These are phyloP conservation scores for Haliclystus octoradiatus DNA, from an alignment of 30 jellyfish, hydroid and myxozoan species.

Conservation along the genomic window DNA sequence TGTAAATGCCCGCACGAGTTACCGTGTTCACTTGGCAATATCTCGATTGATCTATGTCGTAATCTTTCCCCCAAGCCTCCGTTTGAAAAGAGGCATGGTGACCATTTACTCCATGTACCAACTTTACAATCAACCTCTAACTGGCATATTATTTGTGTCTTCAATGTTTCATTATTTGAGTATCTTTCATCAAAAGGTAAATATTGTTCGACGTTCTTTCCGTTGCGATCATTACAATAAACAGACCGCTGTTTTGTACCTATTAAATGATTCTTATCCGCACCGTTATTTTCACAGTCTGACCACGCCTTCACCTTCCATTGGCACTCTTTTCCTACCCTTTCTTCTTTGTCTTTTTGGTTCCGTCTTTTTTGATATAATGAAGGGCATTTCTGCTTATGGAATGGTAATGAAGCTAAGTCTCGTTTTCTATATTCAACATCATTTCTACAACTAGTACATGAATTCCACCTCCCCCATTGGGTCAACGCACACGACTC, in stretches of 20 bases:
- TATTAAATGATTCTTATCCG: background rate
- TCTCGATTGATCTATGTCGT: background rate
- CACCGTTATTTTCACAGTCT: too few species aligned
- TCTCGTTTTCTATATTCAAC: conserved; percentile 15
- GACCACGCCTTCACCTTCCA: too few species aligned
- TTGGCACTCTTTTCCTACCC: too few species aligned
- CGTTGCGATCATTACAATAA: background rate
- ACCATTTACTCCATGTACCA: conserved; percentile 36
- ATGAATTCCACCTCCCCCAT: conserved; percentile 37
- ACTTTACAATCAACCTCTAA: conserved; percentile 30
- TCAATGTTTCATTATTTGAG: too few species aligned
- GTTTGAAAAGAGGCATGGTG: background rate
- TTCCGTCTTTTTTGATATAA: background rate
- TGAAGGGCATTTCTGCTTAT: conserved; percentile 4
- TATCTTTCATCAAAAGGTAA: too few species aligned
- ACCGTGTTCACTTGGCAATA: conserved; percentile 10
- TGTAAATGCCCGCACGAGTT: conserved; percentile 16
- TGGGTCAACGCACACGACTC: conserved; percentile 26
- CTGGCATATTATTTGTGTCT: too few species aligned
- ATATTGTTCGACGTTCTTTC: background rate
- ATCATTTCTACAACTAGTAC: conserved; percentile 5
- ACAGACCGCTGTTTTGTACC: background rate
- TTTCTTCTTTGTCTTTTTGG: too few species aligned
- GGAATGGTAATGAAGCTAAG: conserved; percentile 17
- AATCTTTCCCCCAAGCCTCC: background rate